phyloP scores from a whole-genome alignment of 2,113 vertebrate species.

The Brienomyrus brachyistius region DNA sequence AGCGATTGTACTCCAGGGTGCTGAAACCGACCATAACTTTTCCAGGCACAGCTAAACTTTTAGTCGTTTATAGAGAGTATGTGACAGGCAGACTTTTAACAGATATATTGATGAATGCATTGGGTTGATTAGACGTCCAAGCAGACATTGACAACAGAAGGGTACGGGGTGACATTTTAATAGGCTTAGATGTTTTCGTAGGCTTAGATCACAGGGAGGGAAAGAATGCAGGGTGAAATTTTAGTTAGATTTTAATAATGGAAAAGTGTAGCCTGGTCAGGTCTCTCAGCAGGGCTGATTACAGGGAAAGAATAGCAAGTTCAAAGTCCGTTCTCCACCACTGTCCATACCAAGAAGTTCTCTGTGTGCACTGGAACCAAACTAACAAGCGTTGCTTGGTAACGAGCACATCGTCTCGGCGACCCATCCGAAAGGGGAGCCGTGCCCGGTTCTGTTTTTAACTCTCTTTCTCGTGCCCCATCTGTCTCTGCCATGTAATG shows the following conservation, averaged over 20 bases:
- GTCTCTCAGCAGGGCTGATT: background rate
- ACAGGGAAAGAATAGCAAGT: background rate
- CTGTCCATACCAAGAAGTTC: slow-evolving; percentile 28
- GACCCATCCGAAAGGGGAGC: slow-evolving; percentile 41
- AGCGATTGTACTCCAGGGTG: background rate
- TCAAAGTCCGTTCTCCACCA: background rate
- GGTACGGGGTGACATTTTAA: background rate
- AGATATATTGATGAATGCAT: background rate
- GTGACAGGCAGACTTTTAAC: background rate
- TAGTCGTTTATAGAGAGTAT: background rate
- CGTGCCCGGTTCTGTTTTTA: slow-evolving; percentile 36
- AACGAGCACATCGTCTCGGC: slow-evolving; percentile 49
- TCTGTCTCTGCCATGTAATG: background rate
- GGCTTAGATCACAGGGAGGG: background rate
- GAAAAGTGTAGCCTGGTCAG: background rate
- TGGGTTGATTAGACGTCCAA: background rate
- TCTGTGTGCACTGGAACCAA: slow-evolving; percentile 26
- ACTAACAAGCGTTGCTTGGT: slow-evolving; percentile 59
- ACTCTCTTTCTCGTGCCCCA: slow-evolving; percentile 16
- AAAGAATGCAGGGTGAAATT: background rate
- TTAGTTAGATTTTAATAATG: background rate
- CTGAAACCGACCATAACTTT: background rate
- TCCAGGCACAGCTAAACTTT: background rate
- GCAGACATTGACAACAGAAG: background rate
- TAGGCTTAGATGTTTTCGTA: background rate